Base-by-base conservation (phyloP, 2,888 invertebrate genomes). In the Ophion obscuratus region DNA sequence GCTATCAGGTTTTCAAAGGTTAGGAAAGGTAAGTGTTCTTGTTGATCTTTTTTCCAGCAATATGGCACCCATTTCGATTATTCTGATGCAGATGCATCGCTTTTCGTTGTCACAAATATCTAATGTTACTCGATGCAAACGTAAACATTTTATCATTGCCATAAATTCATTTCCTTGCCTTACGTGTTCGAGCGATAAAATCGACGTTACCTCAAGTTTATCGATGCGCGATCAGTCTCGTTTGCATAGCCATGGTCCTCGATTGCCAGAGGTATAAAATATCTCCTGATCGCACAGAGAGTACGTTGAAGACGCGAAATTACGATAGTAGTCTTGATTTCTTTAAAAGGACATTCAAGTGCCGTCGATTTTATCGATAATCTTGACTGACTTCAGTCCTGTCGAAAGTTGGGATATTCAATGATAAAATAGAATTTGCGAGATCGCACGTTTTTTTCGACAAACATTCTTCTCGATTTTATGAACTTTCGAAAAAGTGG, bases 1-100 rank as follows among this genome's bases (percentile, higher is more conserved):
- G 83, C 80, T 67, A 83, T 83, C 74, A 20, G 53, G 44, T 62
- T 70, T 44, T 10, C 1, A 68, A 79, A 74, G 67, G 73, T 66
- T 67, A 73, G 70, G 79, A 62, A 61, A 70, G 79, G 79, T 79
- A 71, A 71, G 78, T 79, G 47, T 79, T 36, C 66, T 0, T 31
- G 5, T 64, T 17, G 64, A 27, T 64, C 10, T 11, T 64, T 64
- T 27, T 64, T 53, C 53, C 53, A 14, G 17, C 53, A 17, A 53
- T 53, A 5, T 53, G 53, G 5, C 17, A 53, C 53, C 17, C 17
- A 14, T 53, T 53, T 53, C 0, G 14, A 53, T 53, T 17, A 53
- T 5, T 17, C 17, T 53, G 40, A 40, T 40, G 17, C 53, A 53
- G 53, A 53, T 2, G 11, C 17, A 62, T 75, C 11, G 59, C 40